phyloP scores from a whole-genome alignment of 1,140 invertebrate genomes.

The Liolophura sinensis region DNA sequence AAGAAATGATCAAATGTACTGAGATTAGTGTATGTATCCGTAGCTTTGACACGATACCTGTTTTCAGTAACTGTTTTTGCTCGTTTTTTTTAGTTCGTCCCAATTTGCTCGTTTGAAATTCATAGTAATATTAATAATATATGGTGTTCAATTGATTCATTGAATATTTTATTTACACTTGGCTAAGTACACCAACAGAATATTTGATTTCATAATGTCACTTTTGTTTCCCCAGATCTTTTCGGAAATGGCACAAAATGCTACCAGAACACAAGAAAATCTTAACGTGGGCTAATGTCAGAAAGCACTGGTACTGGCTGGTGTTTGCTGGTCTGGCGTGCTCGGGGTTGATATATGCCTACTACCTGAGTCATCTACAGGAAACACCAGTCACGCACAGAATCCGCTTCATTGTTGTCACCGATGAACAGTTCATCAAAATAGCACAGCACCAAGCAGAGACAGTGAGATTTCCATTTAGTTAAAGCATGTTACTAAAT shows the following conservation, averaged over 20 bases:
- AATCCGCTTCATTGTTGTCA: constrained; percentile 63
- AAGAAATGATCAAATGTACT: no score
- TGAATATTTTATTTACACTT: no score
- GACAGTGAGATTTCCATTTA: constrained; percentile 33
- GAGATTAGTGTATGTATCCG: no score
- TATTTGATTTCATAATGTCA: no score
- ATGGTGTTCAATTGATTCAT: no score
- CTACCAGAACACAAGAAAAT: constrained; percentile 50
- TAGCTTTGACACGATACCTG: no score
- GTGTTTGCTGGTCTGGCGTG: constrained; percentile 15
- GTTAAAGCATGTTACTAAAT: not conserved
- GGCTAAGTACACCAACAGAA: no score
- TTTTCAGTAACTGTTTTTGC: no score
- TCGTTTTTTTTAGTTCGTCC: no score
- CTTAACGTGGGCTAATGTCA: constrained; percentile 36
- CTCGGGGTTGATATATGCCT: constrained; percentile 30
- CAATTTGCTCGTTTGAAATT: no score
- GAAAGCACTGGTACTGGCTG: constrained; percentile 45
- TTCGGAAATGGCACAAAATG: constrained; percentile 62
- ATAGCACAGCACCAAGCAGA: constrained; percentile 57
- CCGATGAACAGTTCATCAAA: constrained; percentile 58
- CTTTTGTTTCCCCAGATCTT: constrained; percentile 32
- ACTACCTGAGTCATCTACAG: constrained; percentile 62
- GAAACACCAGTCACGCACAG: constrained; percentile 63
- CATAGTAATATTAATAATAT: no score